Conservation (phyloP, 2,113 vertebrate species). For the Rhinopomastus cyanomelas region DNA sequence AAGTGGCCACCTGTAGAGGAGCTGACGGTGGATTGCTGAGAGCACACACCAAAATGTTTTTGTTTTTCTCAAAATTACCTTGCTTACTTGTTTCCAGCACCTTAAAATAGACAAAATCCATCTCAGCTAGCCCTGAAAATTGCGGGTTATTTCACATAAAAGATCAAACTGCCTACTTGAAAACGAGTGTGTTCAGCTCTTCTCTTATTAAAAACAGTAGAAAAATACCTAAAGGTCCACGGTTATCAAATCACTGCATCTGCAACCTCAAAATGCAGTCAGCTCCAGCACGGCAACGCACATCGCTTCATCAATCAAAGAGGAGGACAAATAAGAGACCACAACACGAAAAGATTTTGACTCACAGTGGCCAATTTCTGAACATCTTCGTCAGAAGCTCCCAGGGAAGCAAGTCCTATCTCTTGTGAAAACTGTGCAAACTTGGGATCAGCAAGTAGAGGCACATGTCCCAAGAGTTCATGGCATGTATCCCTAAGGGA, state of each 20-base stretch:
- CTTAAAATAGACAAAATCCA: not conserved
- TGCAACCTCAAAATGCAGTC: not conserved
- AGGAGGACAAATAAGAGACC: not conserved
- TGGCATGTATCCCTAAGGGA: constrained; percentile 92
- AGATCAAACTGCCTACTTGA: not conserved
- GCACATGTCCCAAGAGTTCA: constrained; percentile 94
- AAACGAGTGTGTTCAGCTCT: not conserved
- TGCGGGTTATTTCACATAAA: not conserved
- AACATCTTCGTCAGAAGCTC: constrained; percentile 93
- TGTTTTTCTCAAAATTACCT: not conserved
- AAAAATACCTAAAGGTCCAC: not conserved
- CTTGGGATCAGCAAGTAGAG: constrained; percentile 93
- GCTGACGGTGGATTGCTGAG: not conserved
- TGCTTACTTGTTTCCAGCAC: not conserved
- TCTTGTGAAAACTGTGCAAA: constrained; percentile 99
- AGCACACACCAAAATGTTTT: not conserved
- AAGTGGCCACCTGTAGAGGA: not conserved
- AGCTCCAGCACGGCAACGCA: not conserved
- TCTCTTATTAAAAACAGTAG: not conserved
- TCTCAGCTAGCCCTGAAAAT: not conserved
- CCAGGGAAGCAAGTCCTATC: constrained; percentile 94
- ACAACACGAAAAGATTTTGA: constrained; percentile 42
- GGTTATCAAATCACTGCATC: not conserved
- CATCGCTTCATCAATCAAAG: not conserved
- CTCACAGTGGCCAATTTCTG: constrained; percentile 98